phyloP scores from a whole-genome alignment of 2,888 invertebrate species.

The Trichogramma evanescens region DNA sequence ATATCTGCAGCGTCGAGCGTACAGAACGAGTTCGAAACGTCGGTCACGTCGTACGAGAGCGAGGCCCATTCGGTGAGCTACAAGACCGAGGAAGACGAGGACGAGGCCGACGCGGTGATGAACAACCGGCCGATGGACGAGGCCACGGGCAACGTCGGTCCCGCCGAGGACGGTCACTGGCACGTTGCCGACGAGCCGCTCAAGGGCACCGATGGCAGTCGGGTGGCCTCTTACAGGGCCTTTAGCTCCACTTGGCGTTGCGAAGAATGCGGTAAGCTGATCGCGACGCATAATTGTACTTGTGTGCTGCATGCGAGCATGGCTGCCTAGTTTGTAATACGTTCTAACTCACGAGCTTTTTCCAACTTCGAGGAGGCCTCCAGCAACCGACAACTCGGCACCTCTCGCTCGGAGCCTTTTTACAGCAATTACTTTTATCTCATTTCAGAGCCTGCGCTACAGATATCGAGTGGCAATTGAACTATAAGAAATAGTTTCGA shows the following conservation, averaged over 20 bases:
- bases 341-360: not conserved
- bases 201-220: conserved; percentile 43
- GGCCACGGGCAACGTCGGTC: conserved; percentile 40
- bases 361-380: no score
- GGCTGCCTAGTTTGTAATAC: not conserved
- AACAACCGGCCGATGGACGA: no score
- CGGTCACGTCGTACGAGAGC: conserved; percentile 37
- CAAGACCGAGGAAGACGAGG: conserved; percentile 39
- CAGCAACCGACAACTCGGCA: no score
- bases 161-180: conserved; percentile 42
- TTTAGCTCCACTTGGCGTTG: conserved; percentile 43
- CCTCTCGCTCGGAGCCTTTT: no score
- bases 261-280: conserved; percentile 41
- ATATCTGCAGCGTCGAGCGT: conserved; percentile 39
- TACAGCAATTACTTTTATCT: no score
- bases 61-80: conserved; percentile 28
- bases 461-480: no score
- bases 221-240: conserved; percentile 43
- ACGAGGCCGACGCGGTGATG: not conserved
- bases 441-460: no score
- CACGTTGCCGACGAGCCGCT: conserved; percentile 42
- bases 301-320: no score
- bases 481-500: no score
- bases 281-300: no score
- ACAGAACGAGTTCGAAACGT: conserved; percentile 45